Evolutionary conservation across 2,113 vertebrate genomes (phyloP).

Genomic region (Apodemus sylvaticus): DNA sequence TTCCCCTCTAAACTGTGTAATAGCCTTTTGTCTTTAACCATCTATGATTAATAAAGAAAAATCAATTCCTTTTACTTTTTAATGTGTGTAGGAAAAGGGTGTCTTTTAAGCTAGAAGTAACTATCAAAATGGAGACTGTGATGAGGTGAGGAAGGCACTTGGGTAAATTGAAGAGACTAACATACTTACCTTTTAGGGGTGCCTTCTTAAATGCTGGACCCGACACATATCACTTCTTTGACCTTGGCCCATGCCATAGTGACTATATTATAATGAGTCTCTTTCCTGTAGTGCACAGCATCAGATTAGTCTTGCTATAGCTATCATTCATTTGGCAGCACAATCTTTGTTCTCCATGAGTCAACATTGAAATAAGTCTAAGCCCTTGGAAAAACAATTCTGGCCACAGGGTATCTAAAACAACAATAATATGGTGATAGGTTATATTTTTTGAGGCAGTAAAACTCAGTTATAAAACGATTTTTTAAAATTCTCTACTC

Average conservation of each 20-base stretch:
- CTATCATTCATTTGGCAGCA: neutral
- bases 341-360: neutral
- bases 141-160: neutral
- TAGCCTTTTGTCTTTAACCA: constrained; percentile 70
- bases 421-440: constrained; percentile 14
- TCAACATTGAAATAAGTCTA: constrained; percentile 36
- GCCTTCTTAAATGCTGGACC: neutral
- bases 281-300: neutral
- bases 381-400: neutral
- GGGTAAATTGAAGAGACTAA: neutral
- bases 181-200: neutral
- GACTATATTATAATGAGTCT: neutral
- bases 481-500: constrained; percentile 64
- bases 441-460: neutral
- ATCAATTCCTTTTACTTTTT: constrained; percentile 55
- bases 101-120: neutral
- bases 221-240: neutral
- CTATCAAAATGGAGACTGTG: neutral
- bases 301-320: neutral
- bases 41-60: constrained; percentile 68
- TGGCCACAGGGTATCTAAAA: neutral
- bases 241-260: neutral
- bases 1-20: constrained; percentile 73
- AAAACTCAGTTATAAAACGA: constrained; percentile 46
- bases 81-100: constrained; percentile 12